phyloP scores from a whole-genome alignment of 2,797 vertebrate genomes.

The Petrocephalus schoutedeni region DNA sequence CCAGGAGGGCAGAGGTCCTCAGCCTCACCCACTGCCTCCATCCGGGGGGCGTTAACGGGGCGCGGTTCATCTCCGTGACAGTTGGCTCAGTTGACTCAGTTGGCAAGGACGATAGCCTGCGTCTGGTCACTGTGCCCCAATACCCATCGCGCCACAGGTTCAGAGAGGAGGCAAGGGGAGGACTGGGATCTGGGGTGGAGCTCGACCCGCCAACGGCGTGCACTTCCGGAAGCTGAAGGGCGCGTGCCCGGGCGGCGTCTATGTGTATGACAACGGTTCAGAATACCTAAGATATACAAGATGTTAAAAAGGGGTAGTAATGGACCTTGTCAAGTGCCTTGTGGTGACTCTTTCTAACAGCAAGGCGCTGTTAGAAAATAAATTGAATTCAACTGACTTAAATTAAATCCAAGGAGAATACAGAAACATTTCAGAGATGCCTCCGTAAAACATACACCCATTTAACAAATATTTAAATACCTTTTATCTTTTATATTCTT shows the following conservation, averaged over 20 bases:
- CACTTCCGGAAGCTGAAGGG: neutral
- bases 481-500: neutral
- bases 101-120: neutral
- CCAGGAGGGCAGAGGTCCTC: neutral
- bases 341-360: neutral
- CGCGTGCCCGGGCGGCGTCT: neutral
- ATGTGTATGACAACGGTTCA: neutral
- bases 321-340: neutral
- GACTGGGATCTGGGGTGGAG: neutral
- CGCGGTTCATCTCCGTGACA: neutral
- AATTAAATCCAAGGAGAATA: neutral
- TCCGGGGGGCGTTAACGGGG: neutral
- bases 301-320: neutral
- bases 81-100: neutral
- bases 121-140: neutral
- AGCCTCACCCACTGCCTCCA: neutral
- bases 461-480: neutral
- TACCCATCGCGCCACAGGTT: neutral
- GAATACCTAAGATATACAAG: neutral
- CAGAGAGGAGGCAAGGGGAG: neutral
- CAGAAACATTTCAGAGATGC: neutral
- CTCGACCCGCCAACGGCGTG: neutral
- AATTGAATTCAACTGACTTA: neutral
- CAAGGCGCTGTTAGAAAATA: neutral
- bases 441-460: neutral